Evolutionary conservation across 2,888 invertebrate genomes (phyloP), one percentile per base, ranked within the genome.

Genomic region (Xylophagus ater): DNA sequence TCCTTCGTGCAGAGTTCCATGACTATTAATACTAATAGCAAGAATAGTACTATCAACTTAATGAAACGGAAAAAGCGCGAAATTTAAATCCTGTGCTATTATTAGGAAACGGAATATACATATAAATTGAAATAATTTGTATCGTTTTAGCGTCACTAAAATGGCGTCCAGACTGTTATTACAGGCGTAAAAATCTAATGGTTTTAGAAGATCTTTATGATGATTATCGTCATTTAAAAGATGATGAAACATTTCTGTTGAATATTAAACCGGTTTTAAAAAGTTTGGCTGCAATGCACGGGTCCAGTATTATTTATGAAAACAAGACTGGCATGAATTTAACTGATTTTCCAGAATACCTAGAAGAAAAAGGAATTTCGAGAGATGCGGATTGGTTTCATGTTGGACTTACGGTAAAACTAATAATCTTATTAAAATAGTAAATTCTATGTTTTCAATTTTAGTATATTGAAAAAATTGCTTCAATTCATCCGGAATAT

Each of bases 241-340:
- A 35, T 17, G 38, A 38, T 18, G 10, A 20, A 12, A 34, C 34
- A 17, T 31, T 41, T 7, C 6, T 26, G 4, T 19, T 58, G 3
- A 49, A 50, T 21, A 41, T 62, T 6, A 34, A 51, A 34, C 37
- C 56, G 4, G 53, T 57, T 6, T 35, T 62, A 21, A 47, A 55
- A 44, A 41, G 51, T 12, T 43, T 65, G 32, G 60, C 64, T 1
- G 55, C 56, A 43, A 43, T 62, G 4, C 66, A 66, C 43, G 60
- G 62, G 6, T 50, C 53, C 30, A 55, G 54, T 39, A 44, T 65
- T 23, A 52, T 60, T 18, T 48, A 51, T 12, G 60, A 59, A 46
- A 52, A 54, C 41, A 50, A 25, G 34, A 51, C 41, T 29, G 46
- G 35, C 7, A 30, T 35, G 8, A 41, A 41, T 15, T 37, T 44